These are phyloP conservation scores for Cairina moschata DNA, from an alignment of 2,113 vertebrate genomes.

Conservation along the genomic window DNA sequence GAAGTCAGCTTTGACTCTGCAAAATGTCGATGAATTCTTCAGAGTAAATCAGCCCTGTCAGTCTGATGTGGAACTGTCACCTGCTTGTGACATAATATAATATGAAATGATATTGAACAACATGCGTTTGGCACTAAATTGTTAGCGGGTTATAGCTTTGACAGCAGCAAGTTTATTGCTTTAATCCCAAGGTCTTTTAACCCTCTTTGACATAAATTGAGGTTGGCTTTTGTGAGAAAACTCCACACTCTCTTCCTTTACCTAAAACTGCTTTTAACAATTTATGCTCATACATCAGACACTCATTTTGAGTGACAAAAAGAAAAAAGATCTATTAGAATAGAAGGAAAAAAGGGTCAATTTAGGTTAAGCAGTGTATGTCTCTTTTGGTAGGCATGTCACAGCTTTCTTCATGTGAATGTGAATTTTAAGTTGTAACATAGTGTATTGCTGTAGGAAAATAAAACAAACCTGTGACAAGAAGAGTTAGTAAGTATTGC, in stretches of 20 bases:
- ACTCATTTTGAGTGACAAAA: constrained; percentile 88
- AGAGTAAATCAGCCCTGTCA: constrained; percentile 95
- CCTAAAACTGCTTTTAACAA: constrained; percentile 92
- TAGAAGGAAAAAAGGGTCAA: constrained; percentile 77
- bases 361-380: constrained; percentile 71
- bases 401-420: constrained; percentile 62
- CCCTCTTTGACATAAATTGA: constrained; percentile 99
- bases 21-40: constrained; percentile 90
- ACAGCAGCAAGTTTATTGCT: constrained; percentile 98
- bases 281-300: constrained; percentile 85
- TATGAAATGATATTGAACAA: constrained; percentile 99
- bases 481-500: constrained; percentile 13
- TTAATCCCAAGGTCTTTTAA: constrained; percentile 98
- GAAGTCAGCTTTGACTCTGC: constrained; percentile 89
- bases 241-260: constrained; percentile 86
- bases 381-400: constrained; percentile 62
- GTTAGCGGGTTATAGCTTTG: constrained; percentile 96
- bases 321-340: constrained; percentile 79
- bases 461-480: constrained; percentile 44
- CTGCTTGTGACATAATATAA: constrained; percentile 92
- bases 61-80: constrained; percentile 94
- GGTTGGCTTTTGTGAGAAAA: constrained; percentile 92
- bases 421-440: constrained; percentile 54
- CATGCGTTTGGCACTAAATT: constrained; percentile 97
- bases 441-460: constrained; percentile 28